Percentiles rank a stretch among this genome's conserved stretches.
Evolutionary conservation across 2,888 invertebrate genomes (phyloP).

Genomic region (Gibbula magus): DNA sequence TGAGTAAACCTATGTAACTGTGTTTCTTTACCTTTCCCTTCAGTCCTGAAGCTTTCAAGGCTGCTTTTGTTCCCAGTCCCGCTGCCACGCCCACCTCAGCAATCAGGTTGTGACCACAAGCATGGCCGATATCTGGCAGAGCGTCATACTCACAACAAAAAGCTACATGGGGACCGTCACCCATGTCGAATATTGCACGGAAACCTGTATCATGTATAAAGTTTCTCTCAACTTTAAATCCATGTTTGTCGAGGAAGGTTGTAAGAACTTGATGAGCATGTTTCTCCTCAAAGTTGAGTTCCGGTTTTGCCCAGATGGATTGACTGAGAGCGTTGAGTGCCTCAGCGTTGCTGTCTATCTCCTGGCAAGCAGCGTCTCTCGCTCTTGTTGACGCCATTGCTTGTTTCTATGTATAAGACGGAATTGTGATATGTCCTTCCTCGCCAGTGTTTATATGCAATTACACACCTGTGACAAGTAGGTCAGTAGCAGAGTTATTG

Average conservation of each 20-base stretch:
- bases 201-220: conserved; percentile 63
- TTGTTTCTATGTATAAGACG: no score
- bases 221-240: conserved; percentile 59
- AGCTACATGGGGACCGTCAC: conserved; percentile 60
- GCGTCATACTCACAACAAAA: conserved; percentile 75
- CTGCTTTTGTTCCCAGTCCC: no score
- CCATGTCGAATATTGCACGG: conserved; percentile 46
- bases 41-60: no score
- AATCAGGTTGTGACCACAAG: no score
- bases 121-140: conserved; percentile 72
- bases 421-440: no score
- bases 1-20: no score
- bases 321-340: conserved; percentile 56
- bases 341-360: conserved; percentile 44
- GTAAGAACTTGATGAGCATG: conserved; percentile 67
- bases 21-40: no score
- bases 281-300: conserved; percentile 64
- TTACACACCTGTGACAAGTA: no score
- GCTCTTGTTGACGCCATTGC: not conserved
- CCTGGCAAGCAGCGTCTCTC: conserved; percentile 40
- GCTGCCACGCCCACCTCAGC: no score
- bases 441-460: no score
- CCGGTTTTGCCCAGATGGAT: conserved; percentile 70
- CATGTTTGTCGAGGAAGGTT: conserved; percentile 58
- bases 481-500: no score